Percentiles rank a stretch among this genome's conserved stretches.
phyloP scores from a whole-genome alignment of 1,140 invertebrate genomes.

The Halotydeus destructor region DNA sequence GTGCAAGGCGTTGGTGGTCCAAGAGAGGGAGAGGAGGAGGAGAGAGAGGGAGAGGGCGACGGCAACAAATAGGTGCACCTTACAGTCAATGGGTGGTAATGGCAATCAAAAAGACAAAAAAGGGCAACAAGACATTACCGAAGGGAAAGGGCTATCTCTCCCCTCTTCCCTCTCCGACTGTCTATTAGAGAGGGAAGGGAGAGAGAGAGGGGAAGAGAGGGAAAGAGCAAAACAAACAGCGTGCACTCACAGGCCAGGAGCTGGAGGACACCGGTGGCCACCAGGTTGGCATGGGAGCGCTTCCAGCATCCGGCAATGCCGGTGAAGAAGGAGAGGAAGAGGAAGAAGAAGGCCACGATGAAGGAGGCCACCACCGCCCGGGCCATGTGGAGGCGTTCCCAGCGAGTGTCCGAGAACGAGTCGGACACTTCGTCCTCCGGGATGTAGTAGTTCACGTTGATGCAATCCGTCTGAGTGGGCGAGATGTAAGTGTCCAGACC shows the following conservation, averaged over 20 bases:
- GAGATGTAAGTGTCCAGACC: conserved; percentile 71
- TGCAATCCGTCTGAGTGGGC: conserved; percentile 79
- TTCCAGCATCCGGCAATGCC: conserved; percentile 71
- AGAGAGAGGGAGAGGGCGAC: too few relatives aligned
- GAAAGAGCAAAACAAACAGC: neutral
- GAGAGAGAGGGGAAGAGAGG: too few relatives aligned
- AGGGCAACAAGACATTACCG: too few relatives aligned
- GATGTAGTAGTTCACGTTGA: conserved; percentile 80
- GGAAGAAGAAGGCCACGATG: conserved; percentile 64
- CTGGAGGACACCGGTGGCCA: conserved; percentile 74
- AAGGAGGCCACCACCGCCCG: conserved; percentile 73
- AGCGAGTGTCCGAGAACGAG: conserved; percentile 54
- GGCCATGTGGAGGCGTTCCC: conserved; percentile 66
- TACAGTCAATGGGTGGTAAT: too few relatives aligned
- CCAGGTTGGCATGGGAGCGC: conserved; percentile 63
- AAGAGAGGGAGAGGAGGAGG: too few relatives aligned
- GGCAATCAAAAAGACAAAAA: too few relatives aligned
- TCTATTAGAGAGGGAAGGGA: too few relatives aligned
- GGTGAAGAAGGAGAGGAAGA: conserved; percentile 80
- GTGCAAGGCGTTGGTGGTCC: too few relatives aligned
- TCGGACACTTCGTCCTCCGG: conserved; percentile 52
- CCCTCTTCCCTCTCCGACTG: too few relatives aligned
- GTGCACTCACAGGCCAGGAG: conserved; percentile 54
- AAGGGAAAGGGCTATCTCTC: too few relatives aligned
- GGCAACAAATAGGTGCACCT: too few relatives aligned